Evolutionary conservation across 2,888 invertebrate genomes (phyloP), one percentile per base, ranked within the genome.

Genomic region (Ectemnius lituratus): DNA sequence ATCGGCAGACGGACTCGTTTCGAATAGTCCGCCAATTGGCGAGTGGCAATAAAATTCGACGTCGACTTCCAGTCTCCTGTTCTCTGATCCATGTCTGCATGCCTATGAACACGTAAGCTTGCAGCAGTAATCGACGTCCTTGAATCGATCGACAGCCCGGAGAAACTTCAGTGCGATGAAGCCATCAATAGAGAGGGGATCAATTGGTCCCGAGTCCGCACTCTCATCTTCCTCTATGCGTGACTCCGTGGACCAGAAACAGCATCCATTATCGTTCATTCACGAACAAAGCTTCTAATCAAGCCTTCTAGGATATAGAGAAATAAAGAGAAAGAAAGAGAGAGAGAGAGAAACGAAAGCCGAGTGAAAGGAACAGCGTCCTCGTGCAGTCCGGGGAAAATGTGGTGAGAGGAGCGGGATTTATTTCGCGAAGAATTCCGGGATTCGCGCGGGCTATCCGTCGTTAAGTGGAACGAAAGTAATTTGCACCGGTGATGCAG

Each of bases 1-100:
- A 87, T 82, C 83, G 78, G 73, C 79, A 81, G 75, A 37, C 37
- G 37, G 37, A 37, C 84, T 79, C 83, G 83, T 84, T 81, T 83
- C 75, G 75, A 84, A 88, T 84, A 82, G 83, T 86, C 80, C 83
- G 83, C 83, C 86, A 87, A 88, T 87, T 87, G 84, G 73, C 73
- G 70, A 23, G 69, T 78, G 71, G 66, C 75, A 72, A 65, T 77
- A 69, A 82, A 83, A 84, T 85, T 84, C 82, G 79, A 73, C 79
- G 79, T 52, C 66, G 67, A 62, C 70, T 70, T 62, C 71, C 61
- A 70, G 68, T 62, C 57, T 63, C 70, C 63, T 67, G 56, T 62
- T 37, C 47, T n/a, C 45, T 52, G 20, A 37, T 37, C 37, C 37
- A 37, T 8, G 37, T 37, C 37, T 37, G 37, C 37, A 37, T 37